phyloP scores from a whole-genome alignment of 1,140 invertebrate genomes.

The Drosophila ogumai region DNA sequence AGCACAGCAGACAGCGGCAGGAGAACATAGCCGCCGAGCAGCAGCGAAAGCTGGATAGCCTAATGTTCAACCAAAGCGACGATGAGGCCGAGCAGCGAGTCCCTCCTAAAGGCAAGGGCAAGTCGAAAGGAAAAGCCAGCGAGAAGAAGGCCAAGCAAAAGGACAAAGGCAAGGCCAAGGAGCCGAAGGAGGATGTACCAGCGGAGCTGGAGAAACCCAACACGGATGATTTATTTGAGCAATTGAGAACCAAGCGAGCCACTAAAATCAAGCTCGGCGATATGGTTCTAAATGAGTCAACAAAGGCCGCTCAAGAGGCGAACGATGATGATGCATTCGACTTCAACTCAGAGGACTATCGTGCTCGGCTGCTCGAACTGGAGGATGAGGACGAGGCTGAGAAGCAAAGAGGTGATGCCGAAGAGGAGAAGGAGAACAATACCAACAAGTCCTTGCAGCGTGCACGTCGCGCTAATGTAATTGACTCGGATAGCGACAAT shows the following conservation, averaged over 20 bases:
- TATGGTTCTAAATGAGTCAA: slow-evolving; percentile 70
- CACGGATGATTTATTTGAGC: slow-evolving; percentile 77
- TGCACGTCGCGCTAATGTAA: slow-evolving; percentile 83
- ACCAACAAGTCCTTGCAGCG: slow-evolving; percentile 75
- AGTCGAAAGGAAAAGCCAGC: slow-evolving; percentile 31
- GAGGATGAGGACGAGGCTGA: slow-evolving; percentile 53
- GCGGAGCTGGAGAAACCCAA: slow-evolving; percentile 69
- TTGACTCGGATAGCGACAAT: slow-evolving; percentile 83
- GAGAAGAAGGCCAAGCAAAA: slow-evolving; percentile 41
- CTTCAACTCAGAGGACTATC: slow-evolving; percentile 83
- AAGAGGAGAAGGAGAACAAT: slow-evolving; percentile 60
- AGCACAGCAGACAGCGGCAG: slow-evolving; percentile 61
- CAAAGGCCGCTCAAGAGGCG: slow-evolving; percentile 32
- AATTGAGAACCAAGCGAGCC: slow-evolving; percentile 78
- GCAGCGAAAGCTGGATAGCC: slow-evolving; percentile 68
- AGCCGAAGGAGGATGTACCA: slow-evolving; percentile 44
- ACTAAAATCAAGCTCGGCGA: slow-evolving; percentile 74
- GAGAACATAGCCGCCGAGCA: slow-evolving; percentile 63
- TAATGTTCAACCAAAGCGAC: slow-evolving; percentile 83
- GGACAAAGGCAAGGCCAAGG: slow-evolving; percentile 33
- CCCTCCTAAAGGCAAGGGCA: slow-evolving; percentile 39
- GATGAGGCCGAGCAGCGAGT: slow-evolving; percentile 66
- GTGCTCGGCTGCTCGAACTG: slow-evolving; percentile 73
- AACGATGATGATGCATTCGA: slow-evolving; percentile 70
- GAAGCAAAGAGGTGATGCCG: neutral